Evolutionary conservation across 1,140 invertebrate species (phyloP).

Genomic region (Drosophila leontia): DNA sequence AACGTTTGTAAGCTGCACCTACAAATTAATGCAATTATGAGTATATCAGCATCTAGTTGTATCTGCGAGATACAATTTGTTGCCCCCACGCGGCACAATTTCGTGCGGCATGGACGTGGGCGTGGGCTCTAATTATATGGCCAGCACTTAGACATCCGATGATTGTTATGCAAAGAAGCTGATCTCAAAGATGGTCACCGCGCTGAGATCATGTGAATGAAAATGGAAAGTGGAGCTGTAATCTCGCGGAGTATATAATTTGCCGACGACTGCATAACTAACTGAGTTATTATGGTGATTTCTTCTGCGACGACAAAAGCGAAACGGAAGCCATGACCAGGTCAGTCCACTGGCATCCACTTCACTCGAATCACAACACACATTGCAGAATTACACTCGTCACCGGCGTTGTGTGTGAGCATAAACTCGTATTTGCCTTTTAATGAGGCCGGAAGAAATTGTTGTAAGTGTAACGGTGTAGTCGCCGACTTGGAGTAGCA

Average conservation of each 20-base stretch:
- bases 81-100: constrained; percentile 57
- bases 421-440: constrained; percentile 39
- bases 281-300: constrained; percentile 55
- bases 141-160: constrained; percentile 36
- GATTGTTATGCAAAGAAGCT: constrained; percentile 77
- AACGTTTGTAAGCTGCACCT: constrained; percentile 55
- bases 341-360: constrained; percentile 19
- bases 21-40: constrained; percentile 55
- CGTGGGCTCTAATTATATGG: constrained; percentile 62
- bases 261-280: constrained; percentile 53
- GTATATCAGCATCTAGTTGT: constrained; percentile 35
- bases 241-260: constrained; percentile 33
- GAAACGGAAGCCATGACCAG: constrained; percentile 54
- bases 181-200: constrained; percentile 33
- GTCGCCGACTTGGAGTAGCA: constrained; percentile 23
- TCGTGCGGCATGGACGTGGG: constrained; percentile 31
- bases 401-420: constrained; percentile 14
- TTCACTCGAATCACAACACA: constrained; percentile 6
- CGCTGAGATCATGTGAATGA: constrained; percentile 57
- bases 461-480: constrained; percentile 35
- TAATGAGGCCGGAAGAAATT: constrained; percentile 72
- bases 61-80: constrained; percentile 64
- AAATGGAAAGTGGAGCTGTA: constrained; percentile 70
- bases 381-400: constrained; percentile 68
- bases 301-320: constrained; percentile 34